Conservation (phyloP, 2,888 invertebrate species). For the Acrobasis consociella region DNA sequence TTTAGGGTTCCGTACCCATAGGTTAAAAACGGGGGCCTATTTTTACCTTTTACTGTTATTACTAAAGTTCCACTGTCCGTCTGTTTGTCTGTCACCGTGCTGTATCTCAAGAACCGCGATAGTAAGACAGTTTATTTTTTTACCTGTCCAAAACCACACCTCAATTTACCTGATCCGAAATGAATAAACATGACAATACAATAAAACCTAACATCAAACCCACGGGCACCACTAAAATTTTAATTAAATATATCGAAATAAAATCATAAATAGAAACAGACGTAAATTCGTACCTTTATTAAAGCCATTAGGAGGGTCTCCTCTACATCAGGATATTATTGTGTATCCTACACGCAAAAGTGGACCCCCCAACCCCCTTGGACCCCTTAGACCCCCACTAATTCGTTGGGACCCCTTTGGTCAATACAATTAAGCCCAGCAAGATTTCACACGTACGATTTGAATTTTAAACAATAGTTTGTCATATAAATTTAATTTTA, state of each 20-base stretch:
- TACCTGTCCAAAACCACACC: background rate
- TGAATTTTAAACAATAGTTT: conserved; percentile 82
- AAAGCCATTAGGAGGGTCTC: conserved; percentile 74
- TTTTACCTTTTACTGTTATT: too few relatives aligned
- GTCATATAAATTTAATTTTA: conserved; percentile 81
- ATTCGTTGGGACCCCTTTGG: conserved; percentile 59
- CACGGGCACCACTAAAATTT: conserved; percentile 63
- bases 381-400: conserved; percentile 33
- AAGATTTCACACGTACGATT: conserved; percentile 80
- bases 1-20: too few relatives aligned
- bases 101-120: too few relatives aligned
- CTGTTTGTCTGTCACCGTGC: too few relatives aligned
- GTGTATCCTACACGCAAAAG: conserved; percentile 64
- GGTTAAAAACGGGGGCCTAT: background rate
- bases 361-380: conserved; percentile 34
- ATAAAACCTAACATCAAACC: conserved; percentile 22
- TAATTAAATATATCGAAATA: conserved; percentile 80
- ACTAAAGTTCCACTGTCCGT: too few relatives aligned
- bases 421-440: conserved; percentile 78
- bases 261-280: conserved; percentile 75
- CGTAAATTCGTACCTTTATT: conserved; percentile 79
- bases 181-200: conserved; percentile 7
- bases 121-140: too few relatives aligned
- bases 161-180: background rate
- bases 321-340: conserved; percentile 70